Conservation (phyloP, 2,797 vertebrate species). For the Sorex maritimensis region DNA sequence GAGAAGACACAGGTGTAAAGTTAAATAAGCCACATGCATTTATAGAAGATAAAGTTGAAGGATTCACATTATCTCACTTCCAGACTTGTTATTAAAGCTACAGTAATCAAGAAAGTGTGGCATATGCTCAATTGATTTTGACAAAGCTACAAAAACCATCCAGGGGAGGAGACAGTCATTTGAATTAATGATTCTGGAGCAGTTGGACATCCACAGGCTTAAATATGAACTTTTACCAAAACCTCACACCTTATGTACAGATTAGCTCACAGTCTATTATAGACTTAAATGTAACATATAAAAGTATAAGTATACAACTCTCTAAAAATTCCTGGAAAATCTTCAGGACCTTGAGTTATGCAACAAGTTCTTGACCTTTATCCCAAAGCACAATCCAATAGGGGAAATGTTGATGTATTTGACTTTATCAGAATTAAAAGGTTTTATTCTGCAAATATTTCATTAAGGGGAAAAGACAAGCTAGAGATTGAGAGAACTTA, state of each 20-base stretch:
- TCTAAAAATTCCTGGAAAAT: constrained; percentile 51
- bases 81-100: constrained; percentile 55
- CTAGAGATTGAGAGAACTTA: constrained; percentile 4
- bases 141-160: constrained; percentile 49
- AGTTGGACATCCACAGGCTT: not conserved
- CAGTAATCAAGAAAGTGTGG: constrained; percentile 17
- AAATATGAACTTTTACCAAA: not conserved
- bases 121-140: not conserved
- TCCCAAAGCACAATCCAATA: constrained; percentile 37
- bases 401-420: constrained; percentile 31
- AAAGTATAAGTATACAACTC: constrained; percentile 3
- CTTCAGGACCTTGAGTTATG: constrained; percentile 19
- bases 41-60: constrained; percentile 67
- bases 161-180: constrained; percentile 57
- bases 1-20: constrained; percentile 58
- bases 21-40: constrained; percentile 69
- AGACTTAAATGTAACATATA: constrained; percentile 53
- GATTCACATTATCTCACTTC: constrained; percentile 50
- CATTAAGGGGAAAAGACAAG: constrained; percentile 30
- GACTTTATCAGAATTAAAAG: constrained; percentile 59
- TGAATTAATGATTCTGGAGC: constrained; percentile 19
- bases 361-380: constrained; percentile 50
- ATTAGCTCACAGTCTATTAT: constrained; percentile 54
- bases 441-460: constrained; percentile 18
- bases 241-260: constrained; percentile 22